phyloP scores from a whole-genome alignment of 2,888 invertebrate species.

The Acanthosepion esculentum region DNA sequence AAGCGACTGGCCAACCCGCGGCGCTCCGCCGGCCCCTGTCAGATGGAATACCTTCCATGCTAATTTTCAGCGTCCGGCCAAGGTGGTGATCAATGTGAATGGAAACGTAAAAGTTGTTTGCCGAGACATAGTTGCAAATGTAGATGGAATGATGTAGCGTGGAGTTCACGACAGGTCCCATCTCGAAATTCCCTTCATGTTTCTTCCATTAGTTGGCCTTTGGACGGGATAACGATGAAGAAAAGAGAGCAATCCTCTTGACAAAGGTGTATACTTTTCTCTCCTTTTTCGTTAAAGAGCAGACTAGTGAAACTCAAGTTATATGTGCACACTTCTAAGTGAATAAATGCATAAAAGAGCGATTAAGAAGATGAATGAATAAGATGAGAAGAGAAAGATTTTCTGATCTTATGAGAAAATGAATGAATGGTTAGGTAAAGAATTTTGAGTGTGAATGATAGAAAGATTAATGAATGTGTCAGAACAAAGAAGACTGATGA shows the following conservation, averaged over 20 bases:
- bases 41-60: background rate
- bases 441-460: too few relatives aligned
- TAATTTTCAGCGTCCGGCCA: background rate
- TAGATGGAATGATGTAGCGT: background rate
- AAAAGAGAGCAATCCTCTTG: background rate
- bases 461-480: too few relatives aligned
- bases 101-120: background rate
- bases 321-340: background rate
- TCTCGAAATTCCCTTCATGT: background rate
- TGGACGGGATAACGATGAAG: background rate
- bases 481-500: too few relatives aligned
- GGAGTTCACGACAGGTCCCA: constrained; percentile 2
- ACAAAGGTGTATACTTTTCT: background rate
- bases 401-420: too few relatives aligned
- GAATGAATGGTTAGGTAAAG: too few relatives aligned
- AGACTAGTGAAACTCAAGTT: background rate
- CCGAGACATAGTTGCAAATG: background rate
- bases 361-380: background rate
- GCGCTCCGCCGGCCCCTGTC: background rate
- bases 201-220: background rate
- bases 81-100: background rate
- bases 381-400: background rate
- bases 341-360: background rate
- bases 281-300: background rate
- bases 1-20: background rate